Percentiles rank a stretch among this genome's conserved stretches.
phyloP scores from a whole-genome alignment of 2,888 invertebrate genomes.

The Eurois occulta region DNA sequence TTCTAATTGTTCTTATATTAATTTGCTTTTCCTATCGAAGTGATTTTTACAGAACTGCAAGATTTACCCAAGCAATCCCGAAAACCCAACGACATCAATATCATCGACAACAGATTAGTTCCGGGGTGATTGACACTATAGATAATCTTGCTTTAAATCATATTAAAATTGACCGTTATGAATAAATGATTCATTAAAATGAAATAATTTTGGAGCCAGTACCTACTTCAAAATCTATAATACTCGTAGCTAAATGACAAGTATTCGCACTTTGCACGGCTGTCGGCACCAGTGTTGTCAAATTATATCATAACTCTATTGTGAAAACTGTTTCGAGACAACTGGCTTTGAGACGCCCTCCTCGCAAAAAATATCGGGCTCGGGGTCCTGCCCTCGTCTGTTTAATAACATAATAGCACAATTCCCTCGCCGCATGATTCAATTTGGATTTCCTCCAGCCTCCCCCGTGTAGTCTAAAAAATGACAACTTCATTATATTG shows the following conservation, averaged over 20 bases:
- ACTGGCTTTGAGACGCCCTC: conserved; percentile 89
- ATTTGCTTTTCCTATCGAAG: not conserved
- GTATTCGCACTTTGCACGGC: conserved; percentile 53
- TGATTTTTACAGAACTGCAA: not conserved
- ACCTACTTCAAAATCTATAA: conserved; percentile 3
- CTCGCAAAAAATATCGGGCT: conserved; percentile 84
- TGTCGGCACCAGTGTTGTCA: conserved; percentile 83
- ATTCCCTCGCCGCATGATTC: conserved; percentile 92
- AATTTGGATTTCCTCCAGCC: conserved; percentile 92
- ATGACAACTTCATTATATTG: conserved; percentile 91
- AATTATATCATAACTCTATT: conserved; percentile 91
- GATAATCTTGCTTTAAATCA: not conserved
- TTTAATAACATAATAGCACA: conserved; percentile 93
- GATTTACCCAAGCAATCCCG: not conserved
- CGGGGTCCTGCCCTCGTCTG: conserved; percentile 91
- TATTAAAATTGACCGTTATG: not conserved
- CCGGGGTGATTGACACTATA: not conserved
- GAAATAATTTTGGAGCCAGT: not conserved
- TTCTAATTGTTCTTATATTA: not conserved
- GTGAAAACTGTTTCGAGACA: conserved; percentile 87
- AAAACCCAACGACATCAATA: not conserved
- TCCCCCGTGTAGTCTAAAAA: conserved; percentile 89
- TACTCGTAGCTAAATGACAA: not conserved
- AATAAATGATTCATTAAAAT: not conserved
- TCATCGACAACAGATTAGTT: not conserved